These are phyloP conservation scores for Leptoclinus maculatus DNA, from an alignment of 2,797 vertebrate genomes.

Conservation along the genomic window DNA sequence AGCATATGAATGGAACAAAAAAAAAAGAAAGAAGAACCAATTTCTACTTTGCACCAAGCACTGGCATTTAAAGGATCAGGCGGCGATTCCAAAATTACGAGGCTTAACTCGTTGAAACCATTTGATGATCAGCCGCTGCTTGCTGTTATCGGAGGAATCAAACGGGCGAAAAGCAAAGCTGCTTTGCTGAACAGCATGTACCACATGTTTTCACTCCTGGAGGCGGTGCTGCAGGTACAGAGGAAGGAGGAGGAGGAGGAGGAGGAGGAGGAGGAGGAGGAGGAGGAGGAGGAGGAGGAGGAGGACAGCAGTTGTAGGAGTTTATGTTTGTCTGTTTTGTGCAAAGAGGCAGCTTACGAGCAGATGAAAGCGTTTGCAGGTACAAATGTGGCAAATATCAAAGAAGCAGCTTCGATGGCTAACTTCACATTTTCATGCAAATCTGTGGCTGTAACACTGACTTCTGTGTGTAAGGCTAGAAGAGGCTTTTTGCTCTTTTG, in stretches of 20 bases:
- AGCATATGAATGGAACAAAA: slow-evolving; percentile 58
- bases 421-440: slow-evolving; percentile 28
- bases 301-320: slow-evolving; percentile 33
- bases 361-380: slow-evolving; percentile 40
- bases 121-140: slow-evolving; percentile 61
- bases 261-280: not conserved
- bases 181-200: slow-evolving; percentile 59
- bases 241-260: not conserved
- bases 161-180: slow-evolving; percentile 52
- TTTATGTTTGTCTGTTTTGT: slow-evolving; percentile 27
- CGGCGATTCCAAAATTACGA: slow-evolving; percentile 62
- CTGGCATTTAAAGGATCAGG: slow-evolving; percentile 68
- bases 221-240: slow-evolving; percentile 32
- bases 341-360: not conserved
- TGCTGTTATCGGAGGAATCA: slow-evolving; percentile 63
- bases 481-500: slow-evolving; percentile 62
- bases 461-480: slow-evolving; percentile 28
- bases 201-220: slow-evolving; percentile 58
- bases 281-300: slow-evolving; percentile 14
- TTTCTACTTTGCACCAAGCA: slow-evolving; percentile 59
- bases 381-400: not conserved
- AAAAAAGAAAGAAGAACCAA: slow-evolving; percentile 32
- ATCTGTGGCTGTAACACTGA: slow-evolving; percentile 17
- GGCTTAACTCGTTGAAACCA: slow-evolving; percentile 63
- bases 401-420: slow-evolving; percentile 11